Percentiles rank a stretch among this genome's conserved stretches.
Evolutionary conservation across 2,113 vertebrate species (phyloP).

Genomic region (Pampusana beccarii): DNA sequence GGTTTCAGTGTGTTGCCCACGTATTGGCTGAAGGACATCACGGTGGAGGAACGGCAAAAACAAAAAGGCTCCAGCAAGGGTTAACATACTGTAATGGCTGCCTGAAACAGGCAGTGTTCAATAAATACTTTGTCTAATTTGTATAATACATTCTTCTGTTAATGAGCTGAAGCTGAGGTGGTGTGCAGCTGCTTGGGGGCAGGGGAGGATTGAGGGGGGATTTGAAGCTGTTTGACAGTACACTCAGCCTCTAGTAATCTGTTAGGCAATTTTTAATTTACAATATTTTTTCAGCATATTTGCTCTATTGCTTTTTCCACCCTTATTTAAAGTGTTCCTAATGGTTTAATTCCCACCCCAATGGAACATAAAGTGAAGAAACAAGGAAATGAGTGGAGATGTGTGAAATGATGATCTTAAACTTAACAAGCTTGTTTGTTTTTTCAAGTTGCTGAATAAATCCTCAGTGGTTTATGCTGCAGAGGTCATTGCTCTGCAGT

Average conservation of each 20-base stretch:
- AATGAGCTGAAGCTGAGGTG: neutral
- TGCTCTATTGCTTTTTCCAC: neutral
- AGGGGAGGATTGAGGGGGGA: neutral
- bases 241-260: neutral
- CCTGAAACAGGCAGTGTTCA: neutral
- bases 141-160: neutral
- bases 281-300: neutral
- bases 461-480: slow-evolving; percentile 15
- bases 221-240: neutral
- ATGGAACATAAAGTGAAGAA: neutral
- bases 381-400: neutral
- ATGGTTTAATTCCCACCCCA: slow-evolving; percentile 1
- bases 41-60: neutral
- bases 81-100: neutral
- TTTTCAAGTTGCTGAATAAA: slow-evolving; percentile 47
- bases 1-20: neutral
- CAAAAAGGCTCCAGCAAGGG: neutral
- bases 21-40: neutral
- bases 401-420: slow-evolving; percentile 15
- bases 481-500: slow-evolving; percentile 41
- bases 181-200: neutral
- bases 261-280: neutral
- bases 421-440: slow-evolving; percentile 26
- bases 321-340: neutral
- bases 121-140: neutral